Base-by-base conservation (phyloP, 1,140 invertebrate genomes). In the Gryllus bimaculatus region DNA sequence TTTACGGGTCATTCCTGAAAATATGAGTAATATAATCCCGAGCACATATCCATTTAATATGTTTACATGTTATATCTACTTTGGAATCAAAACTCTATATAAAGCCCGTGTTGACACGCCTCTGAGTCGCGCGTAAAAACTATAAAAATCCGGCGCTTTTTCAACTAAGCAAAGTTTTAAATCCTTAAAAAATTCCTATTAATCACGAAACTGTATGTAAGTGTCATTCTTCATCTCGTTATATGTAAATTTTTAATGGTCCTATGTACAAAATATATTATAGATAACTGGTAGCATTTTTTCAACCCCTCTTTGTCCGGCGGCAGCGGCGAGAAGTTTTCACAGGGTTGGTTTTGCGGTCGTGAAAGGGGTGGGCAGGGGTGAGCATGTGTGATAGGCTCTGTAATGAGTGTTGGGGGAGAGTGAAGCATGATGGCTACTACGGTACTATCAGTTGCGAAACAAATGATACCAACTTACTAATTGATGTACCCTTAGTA, bases 221-320 rank as follows among this genome's bases (percentile, higher is more conserved):
- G 54, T 66, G 54, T 66, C 54, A 66, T 66, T 66, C 54, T 66
- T 66, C 54, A 66, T 66, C 54, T 66, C 54, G 54, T 18, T 66
- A 66, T 66, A 66, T 66, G 54, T 66, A 66, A 66, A 66, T 66
- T 66, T 66, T 66, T 66, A 66, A 66, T 66, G 54, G 54, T 66
- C 54, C 54, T 66, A 66, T 66, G 54, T 66, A 66, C 54, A 66
- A 66, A 66, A 66, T 66, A 66, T 66, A 66, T 66, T 66, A 66
- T 66, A 66, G 54, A 66, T 66, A 66, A 66, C 54, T 66, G 54
- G 54, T 66, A 66, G 54, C 54, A 66, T 66, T 66, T 66, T 66
- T 66, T 66, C 54, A 66, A 66, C 10, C 54, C 54, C 54, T 39
- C 54, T 66, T 66, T 66, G 54, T 18, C 10, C 10, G 54, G 18